These are phyloP conservation scores for Acrobasis consociella DNA, from an alignment of 2,888 invertebrate genomes.

Conservation along the genomic window DNA sequence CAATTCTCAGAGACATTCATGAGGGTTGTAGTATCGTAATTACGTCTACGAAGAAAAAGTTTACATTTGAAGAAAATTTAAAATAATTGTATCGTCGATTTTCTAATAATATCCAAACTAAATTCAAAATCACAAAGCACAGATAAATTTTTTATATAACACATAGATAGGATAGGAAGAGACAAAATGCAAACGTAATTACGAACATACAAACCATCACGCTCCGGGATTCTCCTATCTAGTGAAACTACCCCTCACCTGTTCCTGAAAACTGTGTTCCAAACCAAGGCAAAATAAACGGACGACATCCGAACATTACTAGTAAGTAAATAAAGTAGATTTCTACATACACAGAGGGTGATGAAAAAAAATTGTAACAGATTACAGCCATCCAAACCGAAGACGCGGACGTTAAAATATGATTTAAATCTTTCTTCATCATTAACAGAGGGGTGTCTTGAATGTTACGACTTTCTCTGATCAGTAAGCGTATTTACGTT, in stretches of 20 bases:
- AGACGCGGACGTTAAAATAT: too few relatives aligned
- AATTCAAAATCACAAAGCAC: background rate
- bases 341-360: too few relatives aligned
- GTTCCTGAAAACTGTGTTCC: background rate
- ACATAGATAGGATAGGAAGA: background rate
- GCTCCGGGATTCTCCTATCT: background rate
- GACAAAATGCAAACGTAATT: constrained; percentile 10
- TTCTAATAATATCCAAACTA: background rate
- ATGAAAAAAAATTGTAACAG: too few relatives aligned
- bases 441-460: too few relatives aligned
- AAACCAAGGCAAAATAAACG: background rate
- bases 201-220: background rate
- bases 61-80: background rate
- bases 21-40: constrained; percentile 3
- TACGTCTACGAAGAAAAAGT: background rate
- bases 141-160: background rate
- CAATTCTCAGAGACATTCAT: background rate
- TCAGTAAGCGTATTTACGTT: too few relatives aligned
- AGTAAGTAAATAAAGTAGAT: too few relatives aligned
- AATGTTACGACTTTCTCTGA: too few relatives aligned
- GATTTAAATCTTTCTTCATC: too few relatives aligned
- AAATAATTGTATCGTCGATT: too few relatives aligned
- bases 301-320: too few relatives aligned
- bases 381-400: too few relatives aligned
- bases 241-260: background rate